These are phyloP conservation scores for Aricia agestis DNA, from an alignment of 1,140 invertebrate genomes.

Conservation along the genomic window DNA sequence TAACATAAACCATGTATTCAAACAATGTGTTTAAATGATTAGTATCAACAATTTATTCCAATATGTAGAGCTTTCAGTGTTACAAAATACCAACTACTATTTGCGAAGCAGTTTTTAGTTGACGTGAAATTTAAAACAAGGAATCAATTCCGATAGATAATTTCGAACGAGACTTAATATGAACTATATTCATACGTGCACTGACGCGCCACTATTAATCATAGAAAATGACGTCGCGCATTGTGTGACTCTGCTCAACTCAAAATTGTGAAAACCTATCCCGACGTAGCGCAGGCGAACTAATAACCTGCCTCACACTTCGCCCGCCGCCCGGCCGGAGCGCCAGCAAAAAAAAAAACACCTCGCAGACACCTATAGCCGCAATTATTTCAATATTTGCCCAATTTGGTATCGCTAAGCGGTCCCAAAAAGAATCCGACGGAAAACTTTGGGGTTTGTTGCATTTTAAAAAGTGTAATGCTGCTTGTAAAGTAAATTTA, in stretches of 20 bases:
- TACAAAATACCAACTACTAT: not conserved
- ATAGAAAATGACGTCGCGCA: constrained; percentile 67
- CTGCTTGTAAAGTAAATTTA: too few relatives aligned
- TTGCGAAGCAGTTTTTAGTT: not conserved
- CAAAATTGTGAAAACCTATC: constrained; percentile 75
- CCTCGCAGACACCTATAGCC: constrained; percentile 20
- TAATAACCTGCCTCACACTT: constrained; percentile 64
- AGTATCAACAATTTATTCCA: too few relatives aligned
- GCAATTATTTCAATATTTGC: constrained; percentile 29
- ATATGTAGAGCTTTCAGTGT: too few relatives aligned
- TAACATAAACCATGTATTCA: too few relatives aligned
- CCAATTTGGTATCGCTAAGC: constrained; percentile 24
- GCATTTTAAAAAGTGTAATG: not conserved
- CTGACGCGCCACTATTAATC: constrained; percentile 68
- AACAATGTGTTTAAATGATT: too few relatives aligned
- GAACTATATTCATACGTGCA: constrained; percentile 34
- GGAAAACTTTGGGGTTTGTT: not conserved
- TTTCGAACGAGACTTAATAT: constrained; percentile 30
- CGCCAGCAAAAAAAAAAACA: constrained; percentile 46
- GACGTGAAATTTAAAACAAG: not conserved
- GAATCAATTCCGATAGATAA: constrained; percentile 24
- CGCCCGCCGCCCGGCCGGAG: constrained; percentile 63
- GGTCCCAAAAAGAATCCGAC: constrained; percentile 11
- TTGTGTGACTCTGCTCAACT: constrained; percentile 58
- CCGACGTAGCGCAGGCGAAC: constrained; percentile 53